Percentiles rank a stretch among this genome's conserved stretches.
phyloP scores from a whole-genome alignment of 2,797 vertebrate species.

The Melanotaenia trifasciata region DNA sequence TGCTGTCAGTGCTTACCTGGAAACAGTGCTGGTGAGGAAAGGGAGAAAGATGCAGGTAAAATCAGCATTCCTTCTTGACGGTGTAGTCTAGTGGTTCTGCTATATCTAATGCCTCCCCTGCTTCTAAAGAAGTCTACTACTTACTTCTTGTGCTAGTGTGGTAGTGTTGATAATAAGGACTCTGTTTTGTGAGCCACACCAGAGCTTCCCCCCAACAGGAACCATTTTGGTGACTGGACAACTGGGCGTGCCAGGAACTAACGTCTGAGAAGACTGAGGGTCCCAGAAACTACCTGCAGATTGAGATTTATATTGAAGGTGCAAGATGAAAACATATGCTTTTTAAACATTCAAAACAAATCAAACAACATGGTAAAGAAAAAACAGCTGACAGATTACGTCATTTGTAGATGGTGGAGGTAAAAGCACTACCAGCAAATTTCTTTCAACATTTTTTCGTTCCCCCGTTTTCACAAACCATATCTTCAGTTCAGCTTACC shows the following conservation, averaged over 20 bases:
- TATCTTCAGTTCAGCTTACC: slow-evolving; percentile 78
- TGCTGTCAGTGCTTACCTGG: slow-evolving; percentile 90
- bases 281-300: slow-evolving; percentile 95
- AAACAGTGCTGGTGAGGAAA: slow-evolving; percentile 87
- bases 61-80: background rate
- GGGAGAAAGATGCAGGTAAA: background rate
- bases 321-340: background rate
- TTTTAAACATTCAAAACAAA: background rate
- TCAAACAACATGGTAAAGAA: background rate
- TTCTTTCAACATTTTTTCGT: background rate
- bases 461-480: background rate
- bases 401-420: background rate
- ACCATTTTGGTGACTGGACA: slow-evolving; percentile 97
- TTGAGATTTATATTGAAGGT: background rate
- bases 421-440: background rate
- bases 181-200: slow-evolving; percentile 96
- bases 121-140: slow-evolving; percentile 2
- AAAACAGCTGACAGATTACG: background rate
- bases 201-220: slow-evolving; percentile 91
- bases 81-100: background rate
- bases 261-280: slow-evolving; percentile 92
- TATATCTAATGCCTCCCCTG: background rate
- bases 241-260: slow-evolving; percentile 88
- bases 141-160: slow-evolving; percentile 92
- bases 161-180: slow-evolving; percentile 90